phyloP scores from a whole-genome alignment of 2,113 vertebrate species.

The Pogonocichla stellata region DNA sequence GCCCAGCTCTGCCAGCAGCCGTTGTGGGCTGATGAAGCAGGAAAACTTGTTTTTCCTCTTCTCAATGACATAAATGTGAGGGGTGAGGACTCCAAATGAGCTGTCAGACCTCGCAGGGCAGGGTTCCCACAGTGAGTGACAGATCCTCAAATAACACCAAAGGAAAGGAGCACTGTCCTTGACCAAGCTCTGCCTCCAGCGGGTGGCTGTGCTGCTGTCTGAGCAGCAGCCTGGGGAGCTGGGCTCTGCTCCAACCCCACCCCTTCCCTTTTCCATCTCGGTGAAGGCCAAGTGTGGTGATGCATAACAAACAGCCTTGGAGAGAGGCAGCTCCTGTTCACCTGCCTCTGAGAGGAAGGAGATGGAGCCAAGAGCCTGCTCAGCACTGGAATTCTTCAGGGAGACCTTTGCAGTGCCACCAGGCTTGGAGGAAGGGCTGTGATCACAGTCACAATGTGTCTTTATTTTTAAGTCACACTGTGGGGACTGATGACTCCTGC shows the following conservation, averaged over 20 bases:
- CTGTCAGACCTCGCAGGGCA: neutral
- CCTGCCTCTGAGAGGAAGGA: neutral
- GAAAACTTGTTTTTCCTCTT: conserved; percentile 48
- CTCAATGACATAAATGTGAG: neutral
- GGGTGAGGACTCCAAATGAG: neutral
- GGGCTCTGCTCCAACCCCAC: neutral
- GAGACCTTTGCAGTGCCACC: neutral
- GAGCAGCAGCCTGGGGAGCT: neutral
- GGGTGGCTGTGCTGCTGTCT: neutral
- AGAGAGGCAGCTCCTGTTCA: neutral
- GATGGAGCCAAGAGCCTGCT: neutral
- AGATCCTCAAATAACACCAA: neutral
- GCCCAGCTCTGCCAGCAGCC: neutral
- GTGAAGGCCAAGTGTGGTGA: neutral
- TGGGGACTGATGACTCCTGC: neutral
- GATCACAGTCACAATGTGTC: neutral
- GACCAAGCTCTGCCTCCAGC: neutral
- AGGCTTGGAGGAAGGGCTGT: neutral
- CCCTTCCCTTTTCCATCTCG: fast-evolving
- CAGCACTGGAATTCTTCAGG: neutral
- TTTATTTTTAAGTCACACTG: neutral
- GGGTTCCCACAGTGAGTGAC: neutral
- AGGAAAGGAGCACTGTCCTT: neutral
- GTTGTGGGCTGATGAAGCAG: neutral
- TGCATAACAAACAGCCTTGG: neutral